Evolutionary conservation across 1,140 invertebrate genomes (phyloP), one percentile per base, ranked within the genome.

Genomic region (Sipha flava): DNA sequence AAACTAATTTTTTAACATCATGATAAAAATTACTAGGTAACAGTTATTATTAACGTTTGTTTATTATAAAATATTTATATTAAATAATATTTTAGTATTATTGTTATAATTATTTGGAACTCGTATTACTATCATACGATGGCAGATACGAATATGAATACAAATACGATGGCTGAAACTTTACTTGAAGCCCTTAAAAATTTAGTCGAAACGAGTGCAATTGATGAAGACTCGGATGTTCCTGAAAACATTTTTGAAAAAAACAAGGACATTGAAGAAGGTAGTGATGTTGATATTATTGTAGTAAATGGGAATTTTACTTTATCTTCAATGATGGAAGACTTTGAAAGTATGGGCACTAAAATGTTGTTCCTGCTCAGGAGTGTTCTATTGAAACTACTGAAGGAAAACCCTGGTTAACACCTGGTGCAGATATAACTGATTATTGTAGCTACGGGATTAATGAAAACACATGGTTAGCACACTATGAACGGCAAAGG

Each of bases 371-470:
- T 26, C 91, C 93, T 3, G 93, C 95, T 4, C 92, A 94, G 82
- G 96, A 98, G 83, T 98, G 93, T 85, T 97, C 96, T 86, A 89
- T 98, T 62, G 95, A 97, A 86, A 92, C 91, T 37, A 87, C 98
- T 75, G 97, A 99, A 86, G 98, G 99, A 83, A 98, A 98, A 86
- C 97, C 97, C 3, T 99, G 97, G 98, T 90, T 96, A 80, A 98
- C 98, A 85, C 97, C 98, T 81, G 98, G 96, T 84, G 95, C 97
- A 80, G 96, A 98, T 88, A 96, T 98, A 26, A 98, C 95, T 52
- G 88, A 99, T 88, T 99, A 98, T 85, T 98, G 98, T 84, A 98
- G 98, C 87, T 98, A 98, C 87, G 96, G 96, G 1, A 98, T 98
- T 84, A 98, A 95, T 84, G 96, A 98, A 87, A 96, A 98, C 81